Evolutionary conservation across 2,113 vertebrate species (phyloP).

Genomic region (Mugil cephalus): DNA sequence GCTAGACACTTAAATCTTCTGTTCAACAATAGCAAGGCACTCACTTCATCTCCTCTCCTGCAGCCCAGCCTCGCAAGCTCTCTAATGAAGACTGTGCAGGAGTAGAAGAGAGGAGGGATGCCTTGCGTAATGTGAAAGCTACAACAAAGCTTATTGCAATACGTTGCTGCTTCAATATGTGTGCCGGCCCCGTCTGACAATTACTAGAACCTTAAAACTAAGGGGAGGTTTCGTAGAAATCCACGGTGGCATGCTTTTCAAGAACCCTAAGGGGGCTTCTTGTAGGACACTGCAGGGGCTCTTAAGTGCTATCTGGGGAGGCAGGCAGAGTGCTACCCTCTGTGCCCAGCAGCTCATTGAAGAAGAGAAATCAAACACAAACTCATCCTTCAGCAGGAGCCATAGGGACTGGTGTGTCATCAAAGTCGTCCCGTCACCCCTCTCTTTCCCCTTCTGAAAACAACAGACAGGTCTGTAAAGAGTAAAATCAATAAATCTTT

Average conservation of each 20-base stretch:
- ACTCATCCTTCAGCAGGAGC: constrained; percentile 41
- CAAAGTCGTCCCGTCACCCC: constrained; percentile 35
- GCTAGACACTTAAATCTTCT: constrained; percentile 69
- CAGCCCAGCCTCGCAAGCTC: constrained; percentile 42
- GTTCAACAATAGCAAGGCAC: constrained; percentile 59
- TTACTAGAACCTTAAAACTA: constrained; percentile 32
- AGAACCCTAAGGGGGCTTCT: constrained; percentile 35
- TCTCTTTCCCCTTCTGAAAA: constrained; percentile 14
- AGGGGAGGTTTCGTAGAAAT: constrained; percentile 42
- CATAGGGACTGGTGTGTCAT: constrained; percentile 45
- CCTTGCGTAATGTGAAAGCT: constrained; percentile 22
- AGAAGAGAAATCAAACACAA: constrained; percentile 63
- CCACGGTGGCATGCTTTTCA: constrained; percentile 22
- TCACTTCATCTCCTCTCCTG: constrained; percentile 55
- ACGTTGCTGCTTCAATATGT: constrained; percentile 30
- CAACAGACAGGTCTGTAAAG: constrained; percentile 64
- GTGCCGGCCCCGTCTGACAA: constrained; percentile 16
- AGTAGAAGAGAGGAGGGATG: constrained; percentile 8
- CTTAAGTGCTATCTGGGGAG: constrained; percentile 57
- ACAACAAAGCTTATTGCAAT: constrained; percentile 40
- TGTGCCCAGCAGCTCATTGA: constrained; percentile 40
- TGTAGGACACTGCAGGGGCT: constrained; percentile 33
- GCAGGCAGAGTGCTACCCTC: constrained; percentile 44
- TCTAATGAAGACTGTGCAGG: constrained; percentile 44
- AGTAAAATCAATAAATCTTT: constrained; percentile 76